Evolutionary conservation across 2,888 invertebrate genomes (phyloP).

Genomic region (Lasioglossum villosulum): DNA sequence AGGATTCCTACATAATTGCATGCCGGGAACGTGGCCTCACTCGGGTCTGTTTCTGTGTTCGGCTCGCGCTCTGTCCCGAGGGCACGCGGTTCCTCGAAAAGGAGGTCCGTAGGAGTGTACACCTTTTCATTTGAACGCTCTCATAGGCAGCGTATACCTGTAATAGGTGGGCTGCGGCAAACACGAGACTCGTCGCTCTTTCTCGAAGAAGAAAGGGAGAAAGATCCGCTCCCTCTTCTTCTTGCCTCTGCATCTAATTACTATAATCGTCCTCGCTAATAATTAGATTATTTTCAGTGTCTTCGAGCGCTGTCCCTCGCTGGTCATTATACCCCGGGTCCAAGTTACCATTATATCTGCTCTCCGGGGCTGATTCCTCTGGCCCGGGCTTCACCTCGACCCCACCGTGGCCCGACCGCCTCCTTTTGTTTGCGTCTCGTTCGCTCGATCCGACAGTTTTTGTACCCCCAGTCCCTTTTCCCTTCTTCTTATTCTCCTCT

Average conservation of each 20-base stretch:
- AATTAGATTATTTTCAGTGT: conserved; percentile 84
- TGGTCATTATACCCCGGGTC: conserved; percentile 78
- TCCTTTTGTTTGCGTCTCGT: conserved; percentile 33
- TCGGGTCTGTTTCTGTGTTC: conserved; percentile 22
- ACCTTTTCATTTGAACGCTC: conserved; percentile 82
- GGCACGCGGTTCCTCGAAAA: conserved; percentile 78
- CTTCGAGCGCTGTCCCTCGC: conserved; percentile 68
- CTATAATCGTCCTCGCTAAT: conserved; percentile 84
- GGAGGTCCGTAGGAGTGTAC: conserved; percentile 73
- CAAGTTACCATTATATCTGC: conserved; percentile 82
- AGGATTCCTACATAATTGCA: conserved; percentile 73
- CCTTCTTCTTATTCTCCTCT: neutral
- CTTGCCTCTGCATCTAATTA: conserved; percentile 78
- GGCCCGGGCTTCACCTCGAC: conserved; percentile 31
- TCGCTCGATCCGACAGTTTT: conserved; percentile 2
- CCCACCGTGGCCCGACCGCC: conserved; percentile 16
- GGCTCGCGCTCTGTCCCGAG: conserved; percentile 45
- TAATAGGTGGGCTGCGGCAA: conserved; percentile 72
- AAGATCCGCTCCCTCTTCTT: neutral
- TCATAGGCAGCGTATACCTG: conserved; percentile 64
- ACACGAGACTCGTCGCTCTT: conserved; percentile 53
- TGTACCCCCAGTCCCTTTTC: neutral
- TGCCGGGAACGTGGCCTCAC: conserved; percentile 56
- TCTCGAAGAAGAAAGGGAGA: neutral
- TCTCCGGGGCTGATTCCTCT: conserved; percentile 64